These are phyloP conservation scores for Rachycentron canadum DNA, from an alignment of 2,797 vertebrate genomes.

Conservation along the genomic window DNA sequence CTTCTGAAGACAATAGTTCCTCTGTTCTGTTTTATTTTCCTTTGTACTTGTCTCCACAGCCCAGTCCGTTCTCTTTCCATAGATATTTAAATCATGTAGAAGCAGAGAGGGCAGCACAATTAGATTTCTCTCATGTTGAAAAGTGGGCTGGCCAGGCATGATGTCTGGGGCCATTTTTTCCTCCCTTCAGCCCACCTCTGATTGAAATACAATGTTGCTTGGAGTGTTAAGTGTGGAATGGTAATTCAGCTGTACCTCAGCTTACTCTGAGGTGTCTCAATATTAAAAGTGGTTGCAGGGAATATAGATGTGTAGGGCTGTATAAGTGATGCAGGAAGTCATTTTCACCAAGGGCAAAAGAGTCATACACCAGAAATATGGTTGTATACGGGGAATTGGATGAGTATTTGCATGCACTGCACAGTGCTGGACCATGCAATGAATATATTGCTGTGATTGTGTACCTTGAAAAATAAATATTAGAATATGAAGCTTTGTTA, in stretches of 20 bases:
- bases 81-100: slow-evolving; percentile 59
- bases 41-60: slow-evolving; percentile 27
- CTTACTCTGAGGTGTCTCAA: slow-evolving; percentile 71
- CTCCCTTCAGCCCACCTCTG: slow-evolving; percentile 22
- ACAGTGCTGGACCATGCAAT: slow-evolving; percentile 43
- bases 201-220: slow-evolving; percentile 68
- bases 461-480: slow-evolving; percentile 55
- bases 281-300: slow-evolving; percentile 75
- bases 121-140: slow-evolving; percentile 62
- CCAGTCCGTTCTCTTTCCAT: slow-evolving; percentile 30
- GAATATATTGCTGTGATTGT: slow-evolving; percentile 68
- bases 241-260: slow-evolving; percentile 71
- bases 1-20: slow-evolving; percentile 54
- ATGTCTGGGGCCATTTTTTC: slow-evolving; percentile 46
- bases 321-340: slow-evolving; percentile 83
- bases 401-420: slow-evolving; percentile 71
- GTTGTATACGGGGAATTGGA: slow-evolving; percentile 48
- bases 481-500: slow-evolving; percentile 45
- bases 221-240: slow-evolving; percentile 71
- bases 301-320: slow-evolving; percentile 74
- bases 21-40: slow-evolving; percentile 42
- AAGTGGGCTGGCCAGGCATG: slow-evolving; percentile 51
- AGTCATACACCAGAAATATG: slow-evolving; percentile 71
- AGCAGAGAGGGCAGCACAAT: slow-evolving; percentile 55
- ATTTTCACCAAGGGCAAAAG: slow-evolving; percentile 83